Conservation (phyloP, 23 tunicate genomes). For the Botrylloides violaceus region DNA sequence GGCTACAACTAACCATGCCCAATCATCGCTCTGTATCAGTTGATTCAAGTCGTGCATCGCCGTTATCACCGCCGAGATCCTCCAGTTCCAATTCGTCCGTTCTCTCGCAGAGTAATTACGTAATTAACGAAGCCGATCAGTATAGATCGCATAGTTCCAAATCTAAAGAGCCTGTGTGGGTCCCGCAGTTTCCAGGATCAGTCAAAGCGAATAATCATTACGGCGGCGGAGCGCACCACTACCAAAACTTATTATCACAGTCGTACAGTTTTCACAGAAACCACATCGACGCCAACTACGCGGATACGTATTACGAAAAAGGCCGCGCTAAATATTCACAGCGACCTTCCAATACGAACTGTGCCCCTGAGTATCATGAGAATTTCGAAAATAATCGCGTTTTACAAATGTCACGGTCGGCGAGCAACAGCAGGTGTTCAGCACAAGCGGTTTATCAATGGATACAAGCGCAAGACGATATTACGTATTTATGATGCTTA, state of each 20-base stretch:
- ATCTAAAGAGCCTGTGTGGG: conserved; percentile 16
- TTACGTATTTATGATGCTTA: conserved; percentile 56
- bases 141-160: neutral
- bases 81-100: conserved; percentile 24
- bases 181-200: neutral
- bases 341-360: too few relatives aligned
- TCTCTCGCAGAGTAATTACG: conserved; percentile 19
- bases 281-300: neutral
- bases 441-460: conserved; percentile 32
- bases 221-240: neutral
- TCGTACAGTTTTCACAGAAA: neutral
- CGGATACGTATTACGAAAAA: neutral
- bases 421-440: conserved; percentile 12
- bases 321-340: too few relatives aligned
- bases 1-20: neutral
- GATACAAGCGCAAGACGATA: conserved; percentile 70
- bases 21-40: conserved; percentile 6
- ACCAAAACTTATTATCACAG: neutral
- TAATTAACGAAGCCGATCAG: conserved; percentile 14
- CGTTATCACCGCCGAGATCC: conserved; percentile 28
- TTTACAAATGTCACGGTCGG: conserved; percentile 39
- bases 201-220: neutral
- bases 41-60: conserved; percentile 17
- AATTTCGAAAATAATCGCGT: conserved; percentile 12
- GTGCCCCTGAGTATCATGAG: neutral